Evolutionary conservation across 92 coral and sea anemone species (phyloP).

Genomic region (Phenganax marumi): DNA sequence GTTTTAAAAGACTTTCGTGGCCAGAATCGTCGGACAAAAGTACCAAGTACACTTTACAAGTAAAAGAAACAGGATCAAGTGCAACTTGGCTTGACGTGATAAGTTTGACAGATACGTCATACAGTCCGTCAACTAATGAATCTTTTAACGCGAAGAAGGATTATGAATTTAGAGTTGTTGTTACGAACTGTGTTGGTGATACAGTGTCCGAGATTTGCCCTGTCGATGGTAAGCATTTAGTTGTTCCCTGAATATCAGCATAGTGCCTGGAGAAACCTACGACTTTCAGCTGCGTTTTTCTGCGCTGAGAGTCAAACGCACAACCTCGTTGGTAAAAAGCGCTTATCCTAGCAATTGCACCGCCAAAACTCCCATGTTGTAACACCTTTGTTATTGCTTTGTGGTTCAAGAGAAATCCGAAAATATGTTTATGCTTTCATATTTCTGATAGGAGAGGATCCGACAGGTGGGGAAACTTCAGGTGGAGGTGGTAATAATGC

Average conservation of each 20-base stretch:
- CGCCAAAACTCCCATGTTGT: no score
- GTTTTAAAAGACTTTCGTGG: slow-evolving; percentile 14
- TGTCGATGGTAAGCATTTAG: not conserved
- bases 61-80: not conserved
- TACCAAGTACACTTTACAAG: slow-evolving; percentile 21
- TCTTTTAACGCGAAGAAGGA: not conserved
- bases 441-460: slow-evolving; percentile 1
- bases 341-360: not conserved
- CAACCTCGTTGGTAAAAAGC: not conserved
- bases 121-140: slow-evolving; percentile 33
- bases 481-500: slow-evolving; percentile 23
- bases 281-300: not conserved
- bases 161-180: slow-evolving; percentile 28
- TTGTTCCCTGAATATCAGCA: no score
- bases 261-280: no score
- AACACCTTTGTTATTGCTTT: no score
- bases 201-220: not conserved
- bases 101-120: slow-evolving; percentile 1
- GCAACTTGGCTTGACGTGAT: slow-evolving; percentile 18
- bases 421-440: no score
- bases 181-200: slow-evolving; percentile 26
- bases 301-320: not conserved
- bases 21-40: not conserved
- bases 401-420: no score
- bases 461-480: not conserved